phyloP scores from a whole-genome alignment of 1,140 invertebrate species.

The Brachionus sp. region DNA sequence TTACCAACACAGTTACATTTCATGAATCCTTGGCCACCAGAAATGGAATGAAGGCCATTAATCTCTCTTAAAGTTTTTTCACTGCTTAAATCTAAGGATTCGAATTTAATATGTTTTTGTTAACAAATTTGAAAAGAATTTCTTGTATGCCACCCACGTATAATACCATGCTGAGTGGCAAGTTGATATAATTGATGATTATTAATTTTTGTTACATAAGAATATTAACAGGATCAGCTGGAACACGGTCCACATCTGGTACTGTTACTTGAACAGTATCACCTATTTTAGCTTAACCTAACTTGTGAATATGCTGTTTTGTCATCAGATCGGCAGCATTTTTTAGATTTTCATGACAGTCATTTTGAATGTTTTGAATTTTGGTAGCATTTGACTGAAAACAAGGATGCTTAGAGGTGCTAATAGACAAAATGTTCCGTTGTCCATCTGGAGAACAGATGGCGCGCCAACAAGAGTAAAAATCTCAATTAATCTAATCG shows the following conservation, averaged over 20 bases:
- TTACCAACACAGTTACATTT: background rate
- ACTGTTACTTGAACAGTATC: constrained; percentile 24
- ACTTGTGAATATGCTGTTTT: background rate
- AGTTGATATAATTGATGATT: background rate
- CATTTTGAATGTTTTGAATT: background rate
- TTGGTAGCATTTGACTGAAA: background rate
- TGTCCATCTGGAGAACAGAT: constrained; percentile 48
- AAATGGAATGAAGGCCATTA: background rate
- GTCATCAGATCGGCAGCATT: background rate
- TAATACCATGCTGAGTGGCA: background rate
- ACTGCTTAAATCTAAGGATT: background rate
- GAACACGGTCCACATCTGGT: background rate
- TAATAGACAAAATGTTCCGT: constrained; percentile 36
- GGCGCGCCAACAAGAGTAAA: constrained; percentile 48
- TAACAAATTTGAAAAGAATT: constrained; percentile 27
- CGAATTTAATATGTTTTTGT: background rate
- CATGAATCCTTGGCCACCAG: background rate
- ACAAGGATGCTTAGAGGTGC: background rate
- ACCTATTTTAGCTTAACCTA: background rate
- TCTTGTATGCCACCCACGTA: background rate
- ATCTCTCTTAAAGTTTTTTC: constrained; percentile 16
- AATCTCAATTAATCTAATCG: constrained; percentile 43
- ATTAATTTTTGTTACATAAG: constrained; percentile 10
- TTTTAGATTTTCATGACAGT: background rate
- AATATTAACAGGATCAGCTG: constrained; percentile 17